phyloP scores from a whole-genome alignment of 2,797 vertebrate species.

The Sebastes iracundus region DNA sequence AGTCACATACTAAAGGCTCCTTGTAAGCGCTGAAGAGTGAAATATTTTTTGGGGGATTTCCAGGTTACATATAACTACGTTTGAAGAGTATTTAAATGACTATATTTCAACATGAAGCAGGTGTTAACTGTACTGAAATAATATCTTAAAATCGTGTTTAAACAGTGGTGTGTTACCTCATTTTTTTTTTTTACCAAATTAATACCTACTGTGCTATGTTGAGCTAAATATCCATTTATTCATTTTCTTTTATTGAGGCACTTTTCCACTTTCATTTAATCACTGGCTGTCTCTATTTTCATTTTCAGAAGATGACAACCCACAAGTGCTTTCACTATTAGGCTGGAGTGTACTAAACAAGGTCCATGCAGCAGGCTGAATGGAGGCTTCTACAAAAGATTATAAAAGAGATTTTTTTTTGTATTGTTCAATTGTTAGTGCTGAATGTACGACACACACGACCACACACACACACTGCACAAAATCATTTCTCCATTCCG shows the following conservation, averaged over 20 bases:
- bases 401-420: neutral
- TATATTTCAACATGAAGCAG: too few species aligned
- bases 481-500: neutral
- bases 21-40: neutral
- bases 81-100: too few species aligned
- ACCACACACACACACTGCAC: neutral
- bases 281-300: neutral
- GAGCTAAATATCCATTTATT: neutral
- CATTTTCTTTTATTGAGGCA: neutral
- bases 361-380: neutral
- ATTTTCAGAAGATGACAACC: neutral
- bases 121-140: too few species aligned
- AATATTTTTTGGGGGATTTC: too few species aligned
- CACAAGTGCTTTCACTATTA: constrained; percentile 2
- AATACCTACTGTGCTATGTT: too few species aligned
- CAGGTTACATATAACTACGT: too few species aligned
- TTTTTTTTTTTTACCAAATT: fast-evolving
- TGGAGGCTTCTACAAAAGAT: neutral
- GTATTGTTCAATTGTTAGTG: neutral
- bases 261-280: constrained; percentile 11
- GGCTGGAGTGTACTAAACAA: neutral
- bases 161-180: too few species aligned
- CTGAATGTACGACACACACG: neutral
- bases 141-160: too few species aligned
- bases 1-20: neutral